Base-by-base conservation (phyloP, 2,888 invertebrate genomes). In the Branchellion lobata region DNA sequence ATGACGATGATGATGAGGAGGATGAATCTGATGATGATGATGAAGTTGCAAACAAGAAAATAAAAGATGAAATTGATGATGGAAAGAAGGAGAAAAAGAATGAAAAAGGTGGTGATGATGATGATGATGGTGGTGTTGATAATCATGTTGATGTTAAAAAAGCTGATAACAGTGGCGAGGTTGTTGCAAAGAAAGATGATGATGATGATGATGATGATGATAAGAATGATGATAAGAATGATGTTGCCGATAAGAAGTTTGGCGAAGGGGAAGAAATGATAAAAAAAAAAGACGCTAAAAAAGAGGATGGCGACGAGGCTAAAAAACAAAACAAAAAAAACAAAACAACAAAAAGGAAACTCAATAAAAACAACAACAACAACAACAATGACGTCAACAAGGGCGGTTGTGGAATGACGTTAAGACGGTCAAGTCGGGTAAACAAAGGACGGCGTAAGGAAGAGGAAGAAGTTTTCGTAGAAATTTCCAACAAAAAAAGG, bases 401-500 rank as follows among this genome's bases (percentile, higher is more conserved):
- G 51, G 65, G 53, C 36, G 31, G 31, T 24, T 33, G 57, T 27
- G 57, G 51, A 33, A 61, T 81, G 2, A 75, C 74, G 47, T 74
- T 82, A 21, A 24, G 83, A n/a, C 24, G 83, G 34, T 83, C 82
- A 18, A 36, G 81, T n/a, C 68, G 83, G 57, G 73, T 82, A 0
- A 83, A 82, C 65, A 82, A 82, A 33, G 83, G 83, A 18, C 83
- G 82, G 79, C 68, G 82, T 21, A 80, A 73, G 47, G 78, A 80
- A 40, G 33, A 69, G 78, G 73, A n/a, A n/a, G n/a, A n/a, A n/a
- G n/a, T n/a, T n/a, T n/a, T n/a, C n/a, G n/a, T n/a, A n/a, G n/a
- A n/a, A n/a, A n/a, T n/a, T n/a, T n/a, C n/a, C n/a, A n/a, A 79
- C 73, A 82, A 79, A 65, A 81, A 79, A 33, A 75, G 72, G 24